phyloP scores from a whole-genome alignment of 1,140 invertebrate genomes.

The Bombus sibiricus region DNA sequence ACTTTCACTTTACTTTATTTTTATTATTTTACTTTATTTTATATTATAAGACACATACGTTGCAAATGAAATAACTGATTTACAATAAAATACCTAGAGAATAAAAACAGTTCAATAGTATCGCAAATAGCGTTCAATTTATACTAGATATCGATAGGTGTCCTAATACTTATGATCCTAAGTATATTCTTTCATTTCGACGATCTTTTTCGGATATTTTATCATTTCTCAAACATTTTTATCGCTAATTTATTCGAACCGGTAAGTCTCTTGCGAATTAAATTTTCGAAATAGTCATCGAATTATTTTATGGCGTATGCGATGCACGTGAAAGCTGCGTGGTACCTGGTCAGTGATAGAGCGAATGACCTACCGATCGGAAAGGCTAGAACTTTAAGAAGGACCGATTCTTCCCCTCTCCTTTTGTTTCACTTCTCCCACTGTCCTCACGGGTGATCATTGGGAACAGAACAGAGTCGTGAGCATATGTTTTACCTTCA shows the following conservation, averaged over 20 bases:
- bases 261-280: fast-evolving
- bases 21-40: no score
- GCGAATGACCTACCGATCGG: background rate
- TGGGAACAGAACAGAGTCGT: background rate
- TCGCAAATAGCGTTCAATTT: no score
- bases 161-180: no score
- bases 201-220: background rate
- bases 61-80: no score
- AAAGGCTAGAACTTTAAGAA: conserved; percentile 30
- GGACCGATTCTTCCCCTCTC: conserved; percentile 22
- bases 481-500: conserved; percentile 46
- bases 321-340: background rate
- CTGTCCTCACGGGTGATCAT: background rate
- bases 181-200: background rate
- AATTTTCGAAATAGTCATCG: background rate
- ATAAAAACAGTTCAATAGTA: no score
- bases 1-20: no score
- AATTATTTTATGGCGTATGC: background rate
- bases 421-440: conserved; percentile 20
- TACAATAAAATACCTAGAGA: no score
- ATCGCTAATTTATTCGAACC: no score
- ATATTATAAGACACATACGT: no score
- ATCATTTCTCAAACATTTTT: background rate
- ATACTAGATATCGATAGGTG: no score
- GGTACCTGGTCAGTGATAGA: background rate